A percentile compares a stretch with the other conserved stretches of the same genome.
Evolutionary conservation across 1,140 invertebrate species (phyloP).

Genomic region (Nebria ingens): DNA sequence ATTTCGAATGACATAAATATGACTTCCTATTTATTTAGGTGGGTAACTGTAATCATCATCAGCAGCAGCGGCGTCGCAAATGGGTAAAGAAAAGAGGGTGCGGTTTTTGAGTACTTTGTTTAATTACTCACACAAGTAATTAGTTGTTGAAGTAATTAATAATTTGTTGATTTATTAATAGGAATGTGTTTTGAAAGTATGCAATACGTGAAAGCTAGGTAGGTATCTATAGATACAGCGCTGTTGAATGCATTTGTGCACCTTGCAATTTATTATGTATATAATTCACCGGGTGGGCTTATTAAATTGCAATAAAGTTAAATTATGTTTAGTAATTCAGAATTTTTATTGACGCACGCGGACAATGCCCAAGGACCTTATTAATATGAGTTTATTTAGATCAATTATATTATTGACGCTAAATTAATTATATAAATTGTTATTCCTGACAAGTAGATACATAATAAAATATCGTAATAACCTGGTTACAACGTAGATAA

Average conservation of each 20-base stretch:
- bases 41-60: no score
- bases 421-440: no score
- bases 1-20: no score
- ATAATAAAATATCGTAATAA: no score
- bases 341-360: no score
- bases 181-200: conserved; percentile 1
- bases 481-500: no score
- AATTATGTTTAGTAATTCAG: not conserved
- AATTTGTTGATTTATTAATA: conserved; percentile 7
- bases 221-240: not conserved
- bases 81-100: not conserved
- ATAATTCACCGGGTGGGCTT: conserved; percentile 1
- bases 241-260: not conserved
- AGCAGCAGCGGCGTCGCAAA: not conserved
- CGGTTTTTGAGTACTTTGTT: not conserved
- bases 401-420: no score
- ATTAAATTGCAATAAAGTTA: conserved; percentile 2
- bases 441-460: no score
- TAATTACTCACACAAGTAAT: not conserved
- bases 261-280: conserved; percentile 3
- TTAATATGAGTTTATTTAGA: no score
- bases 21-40: no score
- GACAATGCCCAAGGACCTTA: no score
- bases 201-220: conserved; percentile 1
- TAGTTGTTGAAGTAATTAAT: conserved; percentile 9